Evolutionary conservation across 2,888 invertebrate species (phyloP).

Genomic region (Chironomus riparius): DNA sequence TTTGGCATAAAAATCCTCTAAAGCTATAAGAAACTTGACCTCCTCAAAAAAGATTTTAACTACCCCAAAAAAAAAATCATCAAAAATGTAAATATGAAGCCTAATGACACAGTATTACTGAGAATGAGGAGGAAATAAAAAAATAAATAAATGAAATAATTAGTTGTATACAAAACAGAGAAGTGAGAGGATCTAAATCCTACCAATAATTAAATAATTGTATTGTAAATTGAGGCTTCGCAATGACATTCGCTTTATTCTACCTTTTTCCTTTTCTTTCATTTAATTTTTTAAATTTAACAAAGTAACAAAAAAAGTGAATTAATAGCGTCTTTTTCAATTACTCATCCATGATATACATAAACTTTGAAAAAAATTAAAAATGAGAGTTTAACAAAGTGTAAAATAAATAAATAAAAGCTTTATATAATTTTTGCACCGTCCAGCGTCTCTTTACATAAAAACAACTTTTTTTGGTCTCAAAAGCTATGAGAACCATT

Average conservation of each 20-base stretch:
- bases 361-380: neutral
- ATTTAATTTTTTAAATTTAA: neutral
- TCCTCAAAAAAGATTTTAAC: neutral
- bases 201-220: too few relatives aligned
- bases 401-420: neutral
- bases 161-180: neutral
- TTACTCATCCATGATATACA: neutral
- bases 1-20: too few relatives aligned
- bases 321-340: neutral
- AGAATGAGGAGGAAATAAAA: neutral
- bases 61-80: neutral
- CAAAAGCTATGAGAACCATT: neutral
- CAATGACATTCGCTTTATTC: too few relatives aligned
- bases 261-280: neutral
- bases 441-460: neutral
- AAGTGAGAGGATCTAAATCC: neutral
- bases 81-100: conserved; percentile 4
- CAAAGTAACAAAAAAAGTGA: neutral
- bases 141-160: neutral
- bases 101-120: conserved; percentile 19
- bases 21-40: too few relatives aligned
- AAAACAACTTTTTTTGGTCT: neutral
- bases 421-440: conserved; percentile 13
- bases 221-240: too few relatives aligned
- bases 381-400: neutral